A percentile compares a stretch with the other conserved stretches of the same genome.
phyloP scores from a whole-genome alignment of 2,888 invertebrate species.

The Mayetiola destructor region DNA sequence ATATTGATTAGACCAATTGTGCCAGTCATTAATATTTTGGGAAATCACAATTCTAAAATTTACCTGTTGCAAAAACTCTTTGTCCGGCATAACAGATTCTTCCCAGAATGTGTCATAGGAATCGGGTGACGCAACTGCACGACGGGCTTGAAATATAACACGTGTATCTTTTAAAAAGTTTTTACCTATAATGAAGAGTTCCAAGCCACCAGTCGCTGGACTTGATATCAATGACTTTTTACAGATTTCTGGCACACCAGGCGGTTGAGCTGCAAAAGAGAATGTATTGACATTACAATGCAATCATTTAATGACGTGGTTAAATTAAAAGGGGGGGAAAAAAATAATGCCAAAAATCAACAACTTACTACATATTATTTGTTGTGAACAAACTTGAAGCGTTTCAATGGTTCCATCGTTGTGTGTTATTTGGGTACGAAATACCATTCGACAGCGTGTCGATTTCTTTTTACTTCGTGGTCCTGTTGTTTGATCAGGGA shows the following conservation, averaged over 20 bases:
- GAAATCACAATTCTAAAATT: not conserved
- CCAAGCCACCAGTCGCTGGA: slow-evolving; percentile 64
- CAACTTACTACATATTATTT: slow-evolving; percentile 81
- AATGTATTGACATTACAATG: not conserved
- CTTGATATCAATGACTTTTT: slow-evolving; percentile 73
- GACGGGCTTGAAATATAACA: slow-evolving; percentile 55
- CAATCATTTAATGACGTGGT: not conserved
- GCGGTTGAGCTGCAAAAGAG: slow-evolving; percentile 60
- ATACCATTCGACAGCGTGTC: slow-evolving; percentile 87
- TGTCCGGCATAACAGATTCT: slow-evolving; percentile 68
- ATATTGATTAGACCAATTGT: not conserved
- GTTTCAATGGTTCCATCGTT: slow-evolving; percentile 67
- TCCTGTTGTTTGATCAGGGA: slow-evolving; percentile 65
- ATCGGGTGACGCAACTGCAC: slow-evolving; percentile 27
- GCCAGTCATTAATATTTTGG: not conserved
- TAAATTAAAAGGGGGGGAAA: slow-evolving; percentile 4
- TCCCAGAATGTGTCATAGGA: slow-evolving; percentile 53
- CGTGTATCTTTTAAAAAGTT: slow-evolving; percentile 84
- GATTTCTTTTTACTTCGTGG: slow-evolving; percentile 84
- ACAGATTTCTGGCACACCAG: slow-evolving; percentile 82
- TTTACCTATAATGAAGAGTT: slow-evolving; percentile 78
- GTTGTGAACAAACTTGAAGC: slow-evolving; percentile 76
- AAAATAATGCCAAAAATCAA: not conserved
- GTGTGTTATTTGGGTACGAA: slow-evolving; percentile 67
- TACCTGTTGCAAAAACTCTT: slow-evolving; percentile 78